Conservation (phyloP, 2,113 vertebrate genomes). For the Muscicapa adusta region DNA sequence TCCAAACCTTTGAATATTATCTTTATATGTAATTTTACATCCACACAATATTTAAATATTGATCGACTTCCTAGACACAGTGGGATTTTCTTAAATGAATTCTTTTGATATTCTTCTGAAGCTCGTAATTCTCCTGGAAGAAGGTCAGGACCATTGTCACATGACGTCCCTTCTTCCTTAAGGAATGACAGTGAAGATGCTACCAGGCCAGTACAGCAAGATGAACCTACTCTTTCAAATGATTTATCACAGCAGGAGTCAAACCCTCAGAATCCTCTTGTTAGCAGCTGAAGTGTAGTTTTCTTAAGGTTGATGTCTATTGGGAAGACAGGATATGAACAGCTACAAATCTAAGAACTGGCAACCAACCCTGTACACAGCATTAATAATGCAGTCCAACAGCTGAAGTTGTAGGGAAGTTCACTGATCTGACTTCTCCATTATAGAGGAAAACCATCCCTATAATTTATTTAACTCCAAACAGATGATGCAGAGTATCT, state of each 20-base stretch:
- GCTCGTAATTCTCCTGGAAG: neutral
- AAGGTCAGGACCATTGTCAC: neutral
- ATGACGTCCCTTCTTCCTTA: neutral
- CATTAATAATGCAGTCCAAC: conserved; percentile 1
- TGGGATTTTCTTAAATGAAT: neutral
- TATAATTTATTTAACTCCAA: neutral
- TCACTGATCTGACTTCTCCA: neutral
- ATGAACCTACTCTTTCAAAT: neutral
- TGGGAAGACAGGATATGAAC: neutral
- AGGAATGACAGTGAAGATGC: neutral
- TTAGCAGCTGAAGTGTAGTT: neutral
- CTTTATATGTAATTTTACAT: neutral
- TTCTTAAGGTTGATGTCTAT: neutral
- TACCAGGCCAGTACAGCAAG: conserved; percentile 3
- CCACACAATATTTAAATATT: neutral
- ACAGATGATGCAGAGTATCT: neutral
- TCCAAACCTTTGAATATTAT: neutral
- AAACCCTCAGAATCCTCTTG: neutral
- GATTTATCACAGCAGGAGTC: conserved; percentile 31
- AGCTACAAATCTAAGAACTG: neutral
- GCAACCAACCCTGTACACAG: neutral
- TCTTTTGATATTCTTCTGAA: neutral
- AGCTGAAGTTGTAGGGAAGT: neutral
- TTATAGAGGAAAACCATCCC: neutral
- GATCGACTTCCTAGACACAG: neutral